Percentiles rank a stretch among this genome's conserved stretches.
Evolutionary conservation across 2,113 vertebrate genomes (phyloP).

Genomic region (Nesogale talazaci): DNA sequence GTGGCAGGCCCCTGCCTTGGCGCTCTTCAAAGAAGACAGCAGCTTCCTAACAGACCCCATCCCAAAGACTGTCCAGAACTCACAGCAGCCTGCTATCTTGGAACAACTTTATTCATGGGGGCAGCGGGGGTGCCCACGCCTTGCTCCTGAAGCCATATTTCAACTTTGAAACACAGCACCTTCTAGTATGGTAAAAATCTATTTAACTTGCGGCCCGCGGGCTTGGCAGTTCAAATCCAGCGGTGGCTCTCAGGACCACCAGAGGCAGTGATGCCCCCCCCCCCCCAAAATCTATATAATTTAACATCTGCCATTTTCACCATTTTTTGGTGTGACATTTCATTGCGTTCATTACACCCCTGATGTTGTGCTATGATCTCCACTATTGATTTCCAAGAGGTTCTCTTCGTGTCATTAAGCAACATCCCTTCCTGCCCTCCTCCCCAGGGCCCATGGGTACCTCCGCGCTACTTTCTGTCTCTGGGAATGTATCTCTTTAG

Average conservation of each 20-base stretch:
- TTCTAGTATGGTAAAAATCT: too few species aligned
- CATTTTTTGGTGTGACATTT: neutral
- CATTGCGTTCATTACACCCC: neutral
- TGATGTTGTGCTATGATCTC: neutral
- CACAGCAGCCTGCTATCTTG: neutral
- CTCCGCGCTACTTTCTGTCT: neutral
- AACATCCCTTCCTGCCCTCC: neutral
- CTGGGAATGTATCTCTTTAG: neutral
- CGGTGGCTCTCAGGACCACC: too few species aligned
- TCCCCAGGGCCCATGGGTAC: neutral
- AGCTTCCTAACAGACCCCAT: slow-evolving; percentile 40
- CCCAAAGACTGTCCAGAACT: slow-evolving; percentile 45
- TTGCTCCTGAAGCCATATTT: neutral
- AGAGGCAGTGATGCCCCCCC: too few species aligned
- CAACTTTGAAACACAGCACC: neutral
- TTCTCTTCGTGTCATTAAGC: neutral
- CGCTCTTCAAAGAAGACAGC: neutral
- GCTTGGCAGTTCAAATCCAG: too few species aligned
- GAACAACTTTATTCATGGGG: slow-evolving; percentile 26
- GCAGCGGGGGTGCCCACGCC: slow-evolving; percentile 23
- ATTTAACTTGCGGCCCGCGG: too few species aligned
- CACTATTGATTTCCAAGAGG: neutral
- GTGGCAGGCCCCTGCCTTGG: neutral
- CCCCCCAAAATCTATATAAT: too few species aligned
- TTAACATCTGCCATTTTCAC: neutral